A percentile compares a stretch with the other conserved stretches of the same genome.
These are phyloP conservation scores for Eurystomus glaucurus DNA, from an alignment of 2,797 vertebrate genomes.

Conservation along the genomic window DNA sequence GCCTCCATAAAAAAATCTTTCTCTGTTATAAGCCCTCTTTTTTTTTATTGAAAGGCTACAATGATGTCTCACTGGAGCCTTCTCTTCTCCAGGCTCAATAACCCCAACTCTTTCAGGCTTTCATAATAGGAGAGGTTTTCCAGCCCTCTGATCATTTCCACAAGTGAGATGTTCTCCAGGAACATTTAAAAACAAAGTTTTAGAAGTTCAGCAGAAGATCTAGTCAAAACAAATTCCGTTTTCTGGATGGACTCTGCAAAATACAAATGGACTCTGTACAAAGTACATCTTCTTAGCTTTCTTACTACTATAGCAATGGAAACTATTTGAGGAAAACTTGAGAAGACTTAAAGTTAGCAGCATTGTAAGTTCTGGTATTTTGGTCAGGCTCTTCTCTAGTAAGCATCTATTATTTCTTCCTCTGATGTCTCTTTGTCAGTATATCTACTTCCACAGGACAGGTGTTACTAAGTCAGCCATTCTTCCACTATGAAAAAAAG, in stretches of 20 bases:
- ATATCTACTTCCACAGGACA: not conserved
- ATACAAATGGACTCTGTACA: no score
- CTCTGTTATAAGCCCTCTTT: not conserved
- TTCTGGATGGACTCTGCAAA: no score
- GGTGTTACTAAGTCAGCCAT: not conserved
- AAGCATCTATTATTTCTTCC: not conserved
- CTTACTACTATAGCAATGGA: no score
- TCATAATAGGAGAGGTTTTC: not conserved
- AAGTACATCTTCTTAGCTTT: no score
- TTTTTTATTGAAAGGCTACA: not conserved
- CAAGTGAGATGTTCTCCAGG: not conserved
- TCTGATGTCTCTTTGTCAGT: not conserved
- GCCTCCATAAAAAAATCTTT: not conserved
- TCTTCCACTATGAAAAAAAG: not conserved
- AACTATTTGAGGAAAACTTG: not conserved
- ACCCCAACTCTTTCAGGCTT: not conserved
- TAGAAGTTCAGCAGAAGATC: not conserved
- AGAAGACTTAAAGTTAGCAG: not conserved
- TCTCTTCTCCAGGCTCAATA: not conserved
- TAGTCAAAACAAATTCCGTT: no score
- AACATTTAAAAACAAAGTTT: not conserved
- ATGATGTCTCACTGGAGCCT: not conserved
- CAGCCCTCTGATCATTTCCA: not conserved
- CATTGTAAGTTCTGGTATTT: not conserved
- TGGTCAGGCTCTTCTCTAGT: not conserved